Evolutionary conservation across 2,888 invertebrate genomes (phyloP).

Genomic region (Phengaris arion): DNA sequence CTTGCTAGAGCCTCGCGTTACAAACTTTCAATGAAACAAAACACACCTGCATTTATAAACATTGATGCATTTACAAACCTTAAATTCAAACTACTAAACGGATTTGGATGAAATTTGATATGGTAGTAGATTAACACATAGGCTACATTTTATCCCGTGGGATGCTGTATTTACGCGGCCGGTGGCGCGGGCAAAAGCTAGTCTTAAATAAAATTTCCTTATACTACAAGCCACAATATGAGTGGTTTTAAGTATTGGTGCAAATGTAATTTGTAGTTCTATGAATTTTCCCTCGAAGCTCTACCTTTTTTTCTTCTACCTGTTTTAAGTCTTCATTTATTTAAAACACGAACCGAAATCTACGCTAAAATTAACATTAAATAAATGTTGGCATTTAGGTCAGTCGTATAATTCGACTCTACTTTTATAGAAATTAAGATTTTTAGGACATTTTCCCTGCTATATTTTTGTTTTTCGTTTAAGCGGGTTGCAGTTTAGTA

Average conservation of each 20-base stretch:
- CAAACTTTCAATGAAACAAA: constrained; percentile 10
- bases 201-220: too few relatives aligned
- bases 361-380: background rate
- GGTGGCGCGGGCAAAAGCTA: too few relatives aligned
- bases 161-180: too few relatives aligned
- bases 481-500: background rate
- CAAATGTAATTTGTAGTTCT: background rate
- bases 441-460: background rate
- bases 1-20: constrained; percentile 24
- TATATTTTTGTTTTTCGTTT: background rate
- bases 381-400: background rate
- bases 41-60: constrained; percentile 1
- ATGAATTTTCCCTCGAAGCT: background rate
- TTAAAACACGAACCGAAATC: background rate
- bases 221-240: too few relatives aligned
- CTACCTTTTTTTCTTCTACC: background rate
- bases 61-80: background rate
- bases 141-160: too few relatives aligned
- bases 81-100: too few relatives aligned
- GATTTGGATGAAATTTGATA: too few relatives aligned
- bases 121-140: too few relatives aligned
- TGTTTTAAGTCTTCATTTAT: background rate
- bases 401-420: too few relatives aligned
- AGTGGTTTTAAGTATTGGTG: too few relatives aligned
- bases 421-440: too few relatives aligned